Evolutionary conservation across 30 jellyfish, hydroid and myxozoan genomes (phyloP), one percentile per base, ranked within the genome.

Genomic region (Rhopilema esculentum): DNA sequence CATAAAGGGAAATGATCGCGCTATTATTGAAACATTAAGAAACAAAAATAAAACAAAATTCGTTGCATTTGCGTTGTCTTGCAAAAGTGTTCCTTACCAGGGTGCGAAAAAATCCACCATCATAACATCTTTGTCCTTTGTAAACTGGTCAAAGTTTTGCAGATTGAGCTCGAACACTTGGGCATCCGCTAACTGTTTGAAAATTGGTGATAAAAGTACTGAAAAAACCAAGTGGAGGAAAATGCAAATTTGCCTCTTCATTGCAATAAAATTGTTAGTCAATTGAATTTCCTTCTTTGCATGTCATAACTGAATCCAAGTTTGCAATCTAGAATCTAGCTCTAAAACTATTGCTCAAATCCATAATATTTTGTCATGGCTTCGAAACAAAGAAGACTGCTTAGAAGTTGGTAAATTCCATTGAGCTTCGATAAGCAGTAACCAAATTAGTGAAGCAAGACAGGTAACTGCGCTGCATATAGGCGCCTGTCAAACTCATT

Each of bases 61-160:
- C n/a, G n/a, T n/a, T n/a, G n/a, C n/a, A n/a, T n/a, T n/a, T n/a
- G n/a, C n/a, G n/a, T n/a, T n/a, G n/a, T n/a, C n/a, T 21, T 8
- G 22, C 21, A 16, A 6, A 26, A 20, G 28, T 12, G 18, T 7
- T 7, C 57, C 99, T 90, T 86, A 95, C 99, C 99, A 95, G 2
- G 99, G 99, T 79, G 97, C 97, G 50, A 62, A 74, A 68, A 95
- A 95, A 51, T 90, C 97, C n/a, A 95, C 94, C 22, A 95, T 68
- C 99, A 95, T 95, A 2, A 95, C 97, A 90, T 95, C 99, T 86
- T 95, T 95, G 84, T 95, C 99, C 78, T 87, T 91, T 16, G 99
- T 90, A 87, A 72, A 85, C 69, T 89, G 97, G 57, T 90, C 97
- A 66, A 95, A 95, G 31, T 95, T 89, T 29, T 80, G 93, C 86